These are phyloP conservation scores for Tetranychus truncatus DNA, from an alignment of 2,888 invertebrate species.

Conservation along the genomic window DNA sequence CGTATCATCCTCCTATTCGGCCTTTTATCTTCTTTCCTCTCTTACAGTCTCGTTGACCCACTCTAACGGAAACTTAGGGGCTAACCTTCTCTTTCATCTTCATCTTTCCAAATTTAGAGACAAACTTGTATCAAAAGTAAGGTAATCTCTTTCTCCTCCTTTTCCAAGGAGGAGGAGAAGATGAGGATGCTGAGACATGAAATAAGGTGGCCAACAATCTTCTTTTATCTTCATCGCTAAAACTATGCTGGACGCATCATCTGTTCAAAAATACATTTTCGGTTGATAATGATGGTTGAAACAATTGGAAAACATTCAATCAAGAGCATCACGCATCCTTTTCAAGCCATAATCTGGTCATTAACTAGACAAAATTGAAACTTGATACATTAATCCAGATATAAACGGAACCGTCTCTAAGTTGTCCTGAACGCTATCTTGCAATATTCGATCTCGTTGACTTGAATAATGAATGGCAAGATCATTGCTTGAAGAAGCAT, in stretches of 20 bases:
- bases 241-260: not conserved
- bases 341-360: too few species aligned
- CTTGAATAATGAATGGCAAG: too few species aligned
- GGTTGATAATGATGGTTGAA: too few species aligned
- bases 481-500: too few species aligned
- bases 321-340: too few species aligned
- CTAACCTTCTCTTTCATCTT: not conserved
- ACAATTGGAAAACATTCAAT: too few species aligned
- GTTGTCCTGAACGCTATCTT: too few species aligned
- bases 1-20: not conserved
- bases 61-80: not conserved
- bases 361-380: too few species aligned
- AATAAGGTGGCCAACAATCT: not conserved
- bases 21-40: not conserved
- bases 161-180: not conserved
- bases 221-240: not conserved
- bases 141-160: not conserved
- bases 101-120: not conserved
- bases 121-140: not conserved
- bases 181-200: not conserved
- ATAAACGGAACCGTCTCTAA: too few species aligned
- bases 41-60: not conserved
- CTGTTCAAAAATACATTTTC: too few species aligned
- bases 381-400: too few species aligned
- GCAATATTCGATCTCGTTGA: too few species aligned